A percentile compares a stretch with the other conserved stretches of the same genome.
Conservation (phyloP, 2,888 invertebrate species). For the Penaeus monodon region DNA sequence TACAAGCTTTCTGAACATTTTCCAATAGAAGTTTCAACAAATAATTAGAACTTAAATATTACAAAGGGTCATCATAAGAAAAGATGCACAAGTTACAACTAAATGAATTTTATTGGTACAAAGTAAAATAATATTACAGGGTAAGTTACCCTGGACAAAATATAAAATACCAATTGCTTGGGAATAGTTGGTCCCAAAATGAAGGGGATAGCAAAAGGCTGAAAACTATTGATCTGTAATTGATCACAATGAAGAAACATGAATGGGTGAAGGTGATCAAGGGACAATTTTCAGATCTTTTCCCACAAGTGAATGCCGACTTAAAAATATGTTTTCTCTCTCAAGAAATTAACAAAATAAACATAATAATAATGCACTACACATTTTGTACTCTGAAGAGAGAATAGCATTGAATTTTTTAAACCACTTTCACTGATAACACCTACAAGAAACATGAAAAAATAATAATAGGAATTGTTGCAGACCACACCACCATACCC, state of each 20-base stretch:
- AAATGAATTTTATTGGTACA: background rate
- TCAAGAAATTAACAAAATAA: slow-evolving; percentile 7
- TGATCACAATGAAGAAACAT: background rate
- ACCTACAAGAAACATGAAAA: slow-evolving; percentile 44
- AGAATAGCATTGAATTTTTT: slow-evolving; percentile 28
- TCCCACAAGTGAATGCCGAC: background rate
- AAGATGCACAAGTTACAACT: too few relatives aligned
- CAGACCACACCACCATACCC: slow-evolving; percentile 39
- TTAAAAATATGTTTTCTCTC: background rate
- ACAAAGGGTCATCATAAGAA: too few relatives aligned
- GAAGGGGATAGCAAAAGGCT: background rate
- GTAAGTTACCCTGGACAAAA: slow-evolving; percentile 2
- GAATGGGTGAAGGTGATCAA: slow-evolving; percentile 23
- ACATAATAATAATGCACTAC: slow-evolving; percentile 10
- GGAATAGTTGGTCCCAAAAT: slow-evolving; percentile 25
- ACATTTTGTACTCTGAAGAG: slow-evolving; percentile 56
- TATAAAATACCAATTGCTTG: slow-evolving; percentile 23
- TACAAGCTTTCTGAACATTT: too few relatives aligned
- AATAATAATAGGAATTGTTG: slow-evolving; percentile 5
- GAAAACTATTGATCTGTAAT: slow-evolving; percentile 14
- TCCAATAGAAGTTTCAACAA: too few relatives aligned
- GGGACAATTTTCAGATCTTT: slow-evolving; percentile 28
- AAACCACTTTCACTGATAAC: slow-evolving; percentile 23
- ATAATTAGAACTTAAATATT: too few relatives aligned
- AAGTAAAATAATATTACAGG: background rate